Evolutionary conservation across 2,113 vertebrate species (phyloP).

Genomic region (Aspidoscelis tigris): DNA sequence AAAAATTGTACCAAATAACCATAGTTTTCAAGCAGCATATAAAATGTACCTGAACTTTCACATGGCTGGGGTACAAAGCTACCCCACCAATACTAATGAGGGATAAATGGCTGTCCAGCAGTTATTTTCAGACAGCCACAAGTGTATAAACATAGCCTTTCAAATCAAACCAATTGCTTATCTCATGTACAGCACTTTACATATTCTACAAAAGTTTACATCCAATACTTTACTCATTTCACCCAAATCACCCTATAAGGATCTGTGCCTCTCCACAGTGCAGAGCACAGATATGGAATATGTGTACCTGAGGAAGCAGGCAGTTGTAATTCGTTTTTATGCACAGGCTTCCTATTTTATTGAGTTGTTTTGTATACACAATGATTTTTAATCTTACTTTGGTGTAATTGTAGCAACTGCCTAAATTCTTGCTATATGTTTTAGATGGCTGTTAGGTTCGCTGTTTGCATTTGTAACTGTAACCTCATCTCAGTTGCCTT

Average conservation of each 20-base stretch:
- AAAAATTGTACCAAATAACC: no score
- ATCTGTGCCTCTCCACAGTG: background rate
- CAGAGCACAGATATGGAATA: no score
- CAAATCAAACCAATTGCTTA: no score
- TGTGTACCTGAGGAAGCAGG: background rate
- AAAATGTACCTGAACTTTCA: no score
- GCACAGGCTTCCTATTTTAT: background rate
- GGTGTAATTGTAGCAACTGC: background rate
- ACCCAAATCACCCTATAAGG: no score
- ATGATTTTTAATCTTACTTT: background rate
- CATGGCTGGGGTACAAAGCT: no score
- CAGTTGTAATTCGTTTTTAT: background rate
- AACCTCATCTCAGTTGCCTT: background rate
- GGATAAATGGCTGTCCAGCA: background rate
- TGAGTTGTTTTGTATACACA: background rate
- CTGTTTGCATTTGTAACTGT: background rate
- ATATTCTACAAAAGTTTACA: no score
- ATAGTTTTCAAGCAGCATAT: no score
- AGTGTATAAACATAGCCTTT: no score
- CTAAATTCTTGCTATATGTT: background rate
- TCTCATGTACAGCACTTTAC: no score
- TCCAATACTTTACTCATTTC: no score
- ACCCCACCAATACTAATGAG: no score
- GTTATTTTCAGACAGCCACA: background rate
- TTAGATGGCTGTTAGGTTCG: background rate